Base-by-base conservation (phyloP, 2,113 vertebrate species). In the Neopipo cinnamomea region DNA sequence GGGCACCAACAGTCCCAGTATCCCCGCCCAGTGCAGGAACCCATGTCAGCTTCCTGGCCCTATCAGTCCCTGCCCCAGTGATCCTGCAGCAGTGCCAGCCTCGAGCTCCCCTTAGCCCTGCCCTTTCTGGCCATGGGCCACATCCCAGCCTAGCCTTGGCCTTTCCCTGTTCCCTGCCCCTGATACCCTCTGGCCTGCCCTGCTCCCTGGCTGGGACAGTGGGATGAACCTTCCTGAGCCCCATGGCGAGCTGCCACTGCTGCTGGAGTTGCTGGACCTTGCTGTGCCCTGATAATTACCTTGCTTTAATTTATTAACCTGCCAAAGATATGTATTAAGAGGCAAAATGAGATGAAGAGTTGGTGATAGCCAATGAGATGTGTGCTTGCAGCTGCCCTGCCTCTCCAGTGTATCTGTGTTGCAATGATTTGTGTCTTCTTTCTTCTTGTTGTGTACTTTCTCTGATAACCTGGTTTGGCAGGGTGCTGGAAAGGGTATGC, bases 21-120 rank as follows among this genome's bases (percentile, higher is more conserved):
- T 35, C 25, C 12, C 23, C 50, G 8, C 14, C 35, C 19, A 59
- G 35, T 3, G 11, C 25, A 62, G 46, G 55, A 53, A 11, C 21
- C n/a, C 9, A 10, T 31, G 3, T 83, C 39, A 41, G n/a, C 35
- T 14, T 7, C 25, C 20, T 0, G 1, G 30, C 8, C 7, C 31
- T 3, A 1, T 47, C 30, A n/a, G 23, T n/a, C 46, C 37, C 30
- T 75, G 39, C 28, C n/a, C 41, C 53, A 53, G 20, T 0, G 1
- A 41, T 47, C 18, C 52, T 17, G 30, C 44, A 78, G 66, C 73
- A 50, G 35, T 31, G 37, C 42, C 21, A 7, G 13, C 52, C 58
- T 44, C 58, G 27, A 59, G 39, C 17, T 46, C 30, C 20, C 4
- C 17, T 5, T 24, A 50, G 46, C n/a, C 28, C 33, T 39, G 58